phyloP scores from a whole-genome alignment of 37 sponge, comb jelly and placozoan species.

The Beroe forskalii region DNA sequence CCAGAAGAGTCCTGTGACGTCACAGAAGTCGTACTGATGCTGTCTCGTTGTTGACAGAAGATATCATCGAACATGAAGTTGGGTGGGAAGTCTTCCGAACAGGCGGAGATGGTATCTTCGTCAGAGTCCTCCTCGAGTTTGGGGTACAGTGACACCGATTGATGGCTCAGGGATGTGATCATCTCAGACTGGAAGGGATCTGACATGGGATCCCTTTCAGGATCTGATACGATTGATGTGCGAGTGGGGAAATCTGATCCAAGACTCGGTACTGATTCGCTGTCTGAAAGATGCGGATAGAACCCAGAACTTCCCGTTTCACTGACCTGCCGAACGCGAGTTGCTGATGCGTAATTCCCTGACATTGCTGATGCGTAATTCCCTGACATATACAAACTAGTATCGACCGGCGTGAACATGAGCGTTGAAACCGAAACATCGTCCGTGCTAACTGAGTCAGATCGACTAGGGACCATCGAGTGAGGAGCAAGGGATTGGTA shows the following conservation, averaged over 20 bases:
- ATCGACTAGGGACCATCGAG: background rate
- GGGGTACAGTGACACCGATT: background rate
- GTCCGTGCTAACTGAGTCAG: background rate
- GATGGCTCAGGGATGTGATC: background rate
- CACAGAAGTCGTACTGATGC: constrained; percentile 4
- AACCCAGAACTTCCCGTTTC: background rate
- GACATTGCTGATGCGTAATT: background rate
- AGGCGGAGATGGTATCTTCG: background rate
- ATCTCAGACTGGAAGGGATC: background rate
- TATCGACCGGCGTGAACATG: constrained; percentile 36
- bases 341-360: background rate
- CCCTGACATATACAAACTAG: too few species aligned
- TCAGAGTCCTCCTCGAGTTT: background rate
- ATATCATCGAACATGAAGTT: constrained; percentile 47
- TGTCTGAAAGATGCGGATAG: background rate
- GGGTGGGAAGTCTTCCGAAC: background rate
- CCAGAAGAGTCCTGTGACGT: background rate
- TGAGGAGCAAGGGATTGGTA: constrained; percentile 33
- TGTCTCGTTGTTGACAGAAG: background rate
- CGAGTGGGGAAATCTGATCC: background rate
- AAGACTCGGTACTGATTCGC: background rate
- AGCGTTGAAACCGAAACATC: background rate
- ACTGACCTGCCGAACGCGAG: background rate
- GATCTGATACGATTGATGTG: background rate
- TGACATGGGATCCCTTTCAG: background rate